A percentile compares a stretch with the other conserved stretches of the same genome.
Evolutionary conservation across 2,113 vertebrate species (phyloP).

Genomic region (Aleadryas rufinucha): DNA sequence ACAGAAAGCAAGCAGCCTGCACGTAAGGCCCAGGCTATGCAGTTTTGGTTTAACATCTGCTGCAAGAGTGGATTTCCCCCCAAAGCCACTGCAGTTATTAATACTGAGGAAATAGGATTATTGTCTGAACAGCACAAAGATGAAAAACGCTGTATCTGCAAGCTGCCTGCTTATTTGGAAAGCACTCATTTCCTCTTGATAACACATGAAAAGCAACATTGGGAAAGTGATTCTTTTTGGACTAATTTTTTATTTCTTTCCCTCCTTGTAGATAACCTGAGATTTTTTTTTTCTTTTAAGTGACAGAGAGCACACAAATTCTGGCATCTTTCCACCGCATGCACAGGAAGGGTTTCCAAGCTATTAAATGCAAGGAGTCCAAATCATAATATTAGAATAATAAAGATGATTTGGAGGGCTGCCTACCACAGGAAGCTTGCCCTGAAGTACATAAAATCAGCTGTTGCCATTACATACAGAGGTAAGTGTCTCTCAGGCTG

Average conservation of each 20-base stretch:
- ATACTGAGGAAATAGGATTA: conserved; percentile 42
- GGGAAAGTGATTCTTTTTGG: background rate
- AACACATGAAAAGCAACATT: background rate
- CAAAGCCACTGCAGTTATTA: conserved; percentile 14
- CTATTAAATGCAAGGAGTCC: background rate
- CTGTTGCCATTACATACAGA: background rate
- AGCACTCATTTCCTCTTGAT: background rate
- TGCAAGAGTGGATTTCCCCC: background rate
- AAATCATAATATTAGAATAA: conserved; percentile 18
- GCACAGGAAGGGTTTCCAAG: background rate
- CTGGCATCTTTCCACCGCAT: background rate
- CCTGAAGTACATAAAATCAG: conserved; percentile 41
- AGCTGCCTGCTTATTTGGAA: background rate
- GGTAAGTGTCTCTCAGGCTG: conserved; percentile 11
- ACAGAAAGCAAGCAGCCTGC: background rate
- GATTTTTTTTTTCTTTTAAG: background rate
- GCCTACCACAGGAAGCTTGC: conserved; percentile 4
- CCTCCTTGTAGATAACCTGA: background rate
- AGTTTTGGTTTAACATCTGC: background rate
- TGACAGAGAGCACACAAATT: background rate
- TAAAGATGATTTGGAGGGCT: background rate
- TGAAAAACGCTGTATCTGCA: conserved; percentile 4
- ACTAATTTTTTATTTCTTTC: background rate
- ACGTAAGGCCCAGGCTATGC: background rate
- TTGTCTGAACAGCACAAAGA: background rate